Conservation (phyloP, 2,888 invertebrate genomes). For the Amphimallon solstitiale region DNA sequence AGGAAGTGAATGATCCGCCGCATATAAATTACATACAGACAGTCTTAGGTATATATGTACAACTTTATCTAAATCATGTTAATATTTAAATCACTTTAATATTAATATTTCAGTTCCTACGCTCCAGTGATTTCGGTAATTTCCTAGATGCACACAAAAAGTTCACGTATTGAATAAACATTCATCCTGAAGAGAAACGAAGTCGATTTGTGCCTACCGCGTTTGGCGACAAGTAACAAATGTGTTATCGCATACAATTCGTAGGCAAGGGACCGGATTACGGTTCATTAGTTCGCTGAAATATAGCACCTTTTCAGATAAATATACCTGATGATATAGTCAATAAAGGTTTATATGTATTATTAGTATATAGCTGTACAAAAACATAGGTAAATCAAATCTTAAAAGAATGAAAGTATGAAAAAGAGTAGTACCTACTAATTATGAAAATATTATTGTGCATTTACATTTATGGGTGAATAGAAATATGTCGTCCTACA, state of each 20-base stretch:
- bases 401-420: too few species aligned
- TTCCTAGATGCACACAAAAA: constrained; percentile 10
- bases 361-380: too few species aligned
- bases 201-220: constrained; percentile 12
- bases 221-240: constrained; percentile 9
- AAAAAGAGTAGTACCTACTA: too few species aligned
- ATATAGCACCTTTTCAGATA: neutral
- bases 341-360: too few species aligned
- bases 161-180: constrained; percentile 21
- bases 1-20: constrained; percentile 21
- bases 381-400: too few species aligned
- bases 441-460: too few species aligned
- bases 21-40: neutral
- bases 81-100: constrained; percentile 24
- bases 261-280: neutral
- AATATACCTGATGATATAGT: neutral
- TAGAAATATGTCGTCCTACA: too few species aligned
- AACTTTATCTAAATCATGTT: neutral
- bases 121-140: constrained; percentile 17
- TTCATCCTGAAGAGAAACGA: constrained; percentile 14
- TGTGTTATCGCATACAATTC: neutral
- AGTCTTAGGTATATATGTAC: neutral
- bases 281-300: constrained; percentile 10
- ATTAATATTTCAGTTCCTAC: constrained; percentile 13
- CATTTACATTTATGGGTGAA: too few species aligned